These are phyloP conservation scores for Plotosus lineatus DNA, from an alignment of 2,113 vertebrate species.

Conservation along the genomic window DNA sequence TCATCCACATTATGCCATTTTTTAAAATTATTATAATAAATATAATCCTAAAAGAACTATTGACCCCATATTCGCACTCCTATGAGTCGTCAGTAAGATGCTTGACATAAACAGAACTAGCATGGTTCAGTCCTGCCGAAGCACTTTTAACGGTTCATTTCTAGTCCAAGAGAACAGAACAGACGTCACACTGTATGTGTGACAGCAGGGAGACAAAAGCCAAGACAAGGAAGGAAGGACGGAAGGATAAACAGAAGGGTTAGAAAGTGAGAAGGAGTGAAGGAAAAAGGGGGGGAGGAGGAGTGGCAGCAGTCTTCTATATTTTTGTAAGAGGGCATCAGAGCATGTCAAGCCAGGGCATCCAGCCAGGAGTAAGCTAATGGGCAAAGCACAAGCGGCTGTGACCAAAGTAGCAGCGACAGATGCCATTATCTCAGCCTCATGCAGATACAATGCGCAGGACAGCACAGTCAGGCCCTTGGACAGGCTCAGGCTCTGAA, in stretches of 20 bases:
- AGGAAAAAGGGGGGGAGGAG: constrained; percentile 56
- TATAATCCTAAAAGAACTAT: neutral
- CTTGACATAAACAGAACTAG: neutral
- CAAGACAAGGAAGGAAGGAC: constrained; percentile 46
- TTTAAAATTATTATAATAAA: constrained; percentile 1
- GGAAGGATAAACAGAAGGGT: constrained; percentile 43
- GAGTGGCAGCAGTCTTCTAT: constrained; percentile 63
- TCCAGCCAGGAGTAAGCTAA: constrained; percentile 57
- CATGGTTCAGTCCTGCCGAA: constrained; percentile 27
- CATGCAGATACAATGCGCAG: constrained; percentile 67
- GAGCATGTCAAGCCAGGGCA: constrained; percentile 67
- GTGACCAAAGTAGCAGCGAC: constrained; percentile 73
- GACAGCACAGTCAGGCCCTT: constrained; percentile 59
- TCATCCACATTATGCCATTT: neutral
- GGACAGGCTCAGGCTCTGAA: constrained; percentile 44
- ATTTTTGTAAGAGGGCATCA: constrained; percentile 66
- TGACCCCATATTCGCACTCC: neutral
- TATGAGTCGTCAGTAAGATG: neutral
- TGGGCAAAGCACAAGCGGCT: constrained; percentile 54
- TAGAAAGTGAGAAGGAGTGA: constrained; percentile 36
- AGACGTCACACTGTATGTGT: constrained; percentile 43
- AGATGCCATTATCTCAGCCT: constrained; percentile 74
- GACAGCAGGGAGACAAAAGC: constrained; percentile 41
- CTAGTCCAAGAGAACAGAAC: constrained; percentile 28
- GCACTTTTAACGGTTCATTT: constrained; percentile 27